A percentile compares a stretch with the other conserved stretches of the same genome.
Conservation (phyloP, 2,113 vertebrate species). For the Equus quagga region DNA sequence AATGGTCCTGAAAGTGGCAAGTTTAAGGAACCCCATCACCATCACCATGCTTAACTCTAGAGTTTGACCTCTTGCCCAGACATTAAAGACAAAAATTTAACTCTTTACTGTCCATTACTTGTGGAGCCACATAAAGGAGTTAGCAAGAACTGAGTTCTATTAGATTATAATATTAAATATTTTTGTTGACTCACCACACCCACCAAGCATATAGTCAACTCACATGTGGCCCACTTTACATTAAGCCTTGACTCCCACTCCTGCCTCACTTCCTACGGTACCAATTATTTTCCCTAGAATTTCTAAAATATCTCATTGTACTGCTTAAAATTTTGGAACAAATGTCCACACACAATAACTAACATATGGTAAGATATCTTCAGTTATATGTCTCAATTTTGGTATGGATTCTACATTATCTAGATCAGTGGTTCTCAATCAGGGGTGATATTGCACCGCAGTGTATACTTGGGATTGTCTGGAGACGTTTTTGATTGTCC, state of each 20-base stretch:
- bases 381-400: not conserved
- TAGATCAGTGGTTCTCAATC: not conserved
- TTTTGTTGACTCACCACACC: not conserved
- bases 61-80: not conserved
- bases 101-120: not conserved
- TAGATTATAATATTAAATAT: not conserved
- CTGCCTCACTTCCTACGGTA: rapidly evolving
- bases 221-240: not conserved
- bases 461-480: not conserved
- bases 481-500: not conserved
- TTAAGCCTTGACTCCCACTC: rapidly evolving
- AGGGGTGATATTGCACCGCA: not conserved
- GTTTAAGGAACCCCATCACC: not conserved
- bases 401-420: not conserved
- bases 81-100: not conserved
- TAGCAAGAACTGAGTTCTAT: not conserved
- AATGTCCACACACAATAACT: not conserved
- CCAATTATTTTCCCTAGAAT: not conserved
- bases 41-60: not conserved
- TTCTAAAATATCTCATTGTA: not conserved
- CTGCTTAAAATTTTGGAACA: not conserved
- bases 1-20: not conserved
- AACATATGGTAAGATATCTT: not conserved
- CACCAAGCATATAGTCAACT: not conserved
- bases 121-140: not conserved